A percentile compares a stretch with the other conserved stretches of the same genome.
Conservation (phyloP, 64 coral and sea anemone species). For the Montipora efflorescens region DNA sequence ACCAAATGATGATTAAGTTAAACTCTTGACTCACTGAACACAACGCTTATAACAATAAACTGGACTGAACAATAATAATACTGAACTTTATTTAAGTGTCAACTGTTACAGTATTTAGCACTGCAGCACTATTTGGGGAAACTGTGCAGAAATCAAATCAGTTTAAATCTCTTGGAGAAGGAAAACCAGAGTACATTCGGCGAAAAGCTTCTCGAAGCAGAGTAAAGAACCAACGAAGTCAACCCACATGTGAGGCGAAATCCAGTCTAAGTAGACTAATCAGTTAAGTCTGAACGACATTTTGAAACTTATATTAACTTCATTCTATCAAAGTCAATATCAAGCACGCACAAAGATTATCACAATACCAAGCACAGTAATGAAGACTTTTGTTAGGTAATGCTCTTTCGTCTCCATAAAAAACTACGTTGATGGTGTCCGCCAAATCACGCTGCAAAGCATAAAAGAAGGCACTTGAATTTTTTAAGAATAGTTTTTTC, state of each 20-base stretch:
- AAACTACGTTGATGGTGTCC: not conserved
- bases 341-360: not conserved
- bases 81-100: no score
- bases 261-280: not conserved
- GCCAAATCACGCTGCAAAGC: not conserved
- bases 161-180: no score
- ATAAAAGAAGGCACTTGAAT: not conserved
- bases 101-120: no score
- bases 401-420: not conserved
- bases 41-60: not conserved
- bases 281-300: not conserved
- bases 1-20: not conserved
- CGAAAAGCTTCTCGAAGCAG: no score
- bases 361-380: not conserved
- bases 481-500: not conserved
- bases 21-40: not conserved
- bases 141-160: no score
- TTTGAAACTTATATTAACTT: not conserved
- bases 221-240: no score
- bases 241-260: no score
- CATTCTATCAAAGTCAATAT: not conserved
- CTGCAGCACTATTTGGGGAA: no score
- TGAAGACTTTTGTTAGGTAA: not conserved
- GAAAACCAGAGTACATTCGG: no score
- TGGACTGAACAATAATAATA: not conserved